Conservation (phyloP, 1,140 invertebrate genomes). For the Andrena cerasifolii region DNA sequence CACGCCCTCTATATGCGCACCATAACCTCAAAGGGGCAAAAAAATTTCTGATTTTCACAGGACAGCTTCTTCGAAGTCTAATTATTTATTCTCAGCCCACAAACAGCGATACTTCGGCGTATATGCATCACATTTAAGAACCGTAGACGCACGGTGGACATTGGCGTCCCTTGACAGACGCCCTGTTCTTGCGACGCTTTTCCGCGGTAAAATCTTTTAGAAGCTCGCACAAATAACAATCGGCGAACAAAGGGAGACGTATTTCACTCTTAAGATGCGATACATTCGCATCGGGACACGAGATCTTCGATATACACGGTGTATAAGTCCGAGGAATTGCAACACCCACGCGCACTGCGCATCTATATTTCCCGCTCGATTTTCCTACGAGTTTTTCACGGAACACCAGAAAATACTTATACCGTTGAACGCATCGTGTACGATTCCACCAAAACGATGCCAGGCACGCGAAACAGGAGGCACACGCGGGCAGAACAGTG, state of each 20-base stretch:
- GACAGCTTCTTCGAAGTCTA: not conserved
- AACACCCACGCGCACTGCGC: slow-evolving; percentile 29
- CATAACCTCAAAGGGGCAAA: slow-evolving; percentile 77
- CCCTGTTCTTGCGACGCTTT: not conserved
- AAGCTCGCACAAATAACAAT: not conserved
- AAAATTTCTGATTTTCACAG: slow-evolving; percentile 16
- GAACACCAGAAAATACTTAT: not conserved
- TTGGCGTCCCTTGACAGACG: slow-evolving; percentile 32
- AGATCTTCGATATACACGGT: slow-evolving; percentile 4
- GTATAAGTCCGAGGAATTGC: slow-evolving; percentile 17
- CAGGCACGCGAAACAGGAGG: not conserved
- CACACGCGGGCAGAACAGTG: not conserved
- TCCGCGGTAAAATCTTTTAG: not conserved
- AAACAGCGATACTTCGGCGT: not conserved
- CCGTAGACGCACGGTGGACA: not conserved
- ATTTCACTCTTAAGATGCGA: not conserved
- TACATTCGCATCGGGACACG: not conserved
- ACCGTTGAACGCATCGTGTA: not conserved
- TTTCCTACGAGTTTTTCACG: slow-evolving; percentile 8
- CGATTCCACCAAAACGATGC: not conserved
- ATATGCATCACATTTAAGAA: not conserved
- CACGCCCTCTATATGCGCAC: slow-evolving; percentile 80
- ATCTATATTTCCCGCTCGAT: slow-evolving; percentile 45
- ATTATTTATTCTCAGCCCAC: not conserved
- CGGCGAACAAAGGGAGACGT: not conserved